A percentile compares a stretch with the other conserved stretches of the same genome.
Conservation (phyloP, 2,113 vertebrate species). For the Grammomys dolichurus region DNA sequence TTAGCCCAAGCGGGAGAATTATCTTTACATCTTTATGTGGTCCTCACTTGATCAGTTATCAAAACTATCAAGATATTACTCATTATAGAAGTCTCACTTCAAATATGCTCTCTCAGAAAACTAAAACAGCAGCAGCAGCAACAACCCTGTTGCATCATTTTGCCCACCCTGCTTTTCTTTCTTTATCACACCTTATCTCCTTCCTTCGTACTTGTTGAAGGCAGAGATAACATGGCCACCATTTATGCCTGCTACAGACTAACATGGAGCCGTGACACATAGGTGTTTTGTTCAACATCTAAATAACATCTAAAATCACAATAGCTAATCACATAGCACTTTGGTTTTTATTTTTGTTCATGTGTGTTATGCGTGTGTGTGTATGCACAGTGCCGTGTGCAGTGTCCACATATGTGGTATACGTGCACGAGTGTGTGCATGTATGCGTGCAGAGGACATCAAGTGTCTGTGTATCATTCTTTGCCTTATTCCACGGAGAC, state of each 20-base stretch:
- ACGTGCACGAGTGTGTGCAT: neutral
- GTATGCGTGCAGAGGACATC: neutral
- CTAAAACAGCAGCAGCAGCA: neutral
- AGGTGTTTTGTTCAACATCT: neutral
- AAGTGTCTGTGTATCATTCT: neutral
- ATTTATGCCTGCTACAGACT: neutral
- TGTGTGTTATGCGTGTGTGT: neutral
- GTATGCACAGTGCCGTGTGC: neutral
- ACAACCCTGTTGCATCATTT: neutral
- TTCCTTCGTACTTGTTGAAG: constrained; percentile 34
- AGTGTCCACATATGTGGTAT: neutral
- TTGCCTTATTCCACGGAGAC: neutral
- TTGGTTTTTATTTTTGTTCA: neutral
- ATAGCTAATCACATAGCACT: neutral
- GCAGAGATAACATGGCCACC: neutral
- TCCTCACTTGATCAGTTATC: constrained; percentile 5
- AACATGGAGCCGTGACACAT: neutral
- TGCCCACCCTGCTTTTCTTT: neutral
- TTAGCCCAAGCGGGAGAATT: neutral
- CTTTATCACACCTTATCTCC: neutral
- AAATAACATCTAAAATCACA: constrained; percentile 12
- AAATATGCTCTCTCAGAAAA: constrained; percentile 41
- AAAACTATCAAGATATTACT: constrained; percentile 30
- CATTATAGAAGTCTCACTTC: constrained; percentile 41
- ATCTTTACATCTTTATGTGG: constrained; percentile 40